These are phyloP conservation scores for Pegea sp. DNA, from an alignment of 23 tunicate species.

Conservation along the genomic window DNA sequence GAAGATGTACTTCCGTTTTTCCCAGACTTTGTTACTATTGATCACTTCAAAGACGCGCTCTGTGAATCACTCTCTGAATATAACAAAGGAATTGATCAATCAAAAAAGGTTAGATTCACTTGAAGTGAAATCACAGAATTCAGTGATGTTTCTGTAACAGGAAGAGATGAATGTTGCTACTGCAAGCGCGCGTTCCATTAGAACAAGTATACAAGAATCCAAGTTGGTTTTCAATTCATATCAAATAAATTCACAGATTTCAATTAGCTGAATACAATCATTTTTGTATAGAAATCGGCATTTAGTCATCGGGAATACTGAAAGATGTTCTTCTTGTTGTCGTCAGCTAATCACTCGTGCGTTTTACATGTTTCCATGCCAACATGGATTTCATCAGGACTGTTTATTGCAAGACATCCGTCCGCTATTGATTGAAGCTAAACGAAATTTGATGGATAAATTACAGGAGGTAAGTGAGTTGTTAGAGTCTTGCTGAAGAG, in stretches of 20 bases:
- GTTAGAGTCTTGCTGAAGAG: neutral
- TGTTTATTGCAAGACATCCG: slow-evolving; percentile 38
- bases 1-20: slow-evolving; percentile 86
- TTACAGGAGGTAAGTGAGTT: slow-evolving; percentile 24
- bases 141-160: too few relatives aligned
- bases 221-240: slow-evolving; percentile 9
- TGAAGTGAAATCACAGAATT: too few relatives aligned
- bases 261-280: neutral
- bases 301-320: slow-evolving; percentile 33
- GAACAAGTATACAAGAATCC: slow-evolving; percentile 70
- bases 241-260: neutral
- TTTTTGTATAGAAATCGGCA: slow-evolving; percentile 29
- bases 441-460: slow-evolving; percentile 17
- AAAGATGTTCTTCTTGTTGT: slow-evolving; percentile 31
- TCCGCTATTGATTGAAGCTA: slow-evolving; percentile 16
- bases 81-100: slow-evolving; percentile 65
- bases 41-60: slow-evolving; percentile 89
- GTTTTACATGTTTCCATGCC: slow-evolving; percentile 70
- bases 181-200: slow-evolving; percentile 45
- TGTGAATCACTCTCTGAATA: slow-evolving; percentile 87
- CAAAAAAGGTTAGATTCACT: too few relatives aligned
- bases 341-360: slow-evolving; percentile 28
- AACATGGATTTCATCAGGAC: slow-evolving; percentile 66
- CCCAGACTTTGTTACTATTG: slow-evolving; percentile 93
- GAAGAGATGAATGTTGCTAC: slow-evolving; percentile 92